phyloP scores from a whole-genome alignment of 2,888 invertebrate genomes.

The Tetranychus piercei region DNA sequence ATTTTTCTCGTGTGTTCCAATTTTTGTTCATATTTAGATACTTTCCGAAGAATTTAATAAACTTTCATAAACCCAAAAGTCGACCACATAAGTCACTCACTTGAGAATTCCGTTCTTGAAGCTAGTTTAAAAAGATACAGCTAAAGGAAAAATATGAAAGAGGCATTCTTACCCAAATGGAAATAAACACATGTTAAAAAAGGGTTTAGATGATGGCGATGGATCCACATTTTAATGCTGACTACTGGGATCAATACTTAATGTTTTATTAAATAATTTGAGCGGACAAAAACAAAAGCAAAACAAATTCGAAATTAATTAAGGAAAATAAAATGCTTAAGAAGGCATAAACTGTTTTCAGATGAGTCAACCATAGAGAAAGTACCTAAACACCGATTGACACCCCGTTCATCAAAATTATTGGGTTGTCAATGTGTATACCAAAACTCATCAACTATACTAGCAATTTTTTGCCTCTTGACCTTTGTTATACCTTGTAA shows the following conservation, averaged over 20 bases:
- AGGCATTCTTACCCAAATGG: too few relatives aligned
- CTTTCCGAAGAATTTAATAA: constrained; percentile 98
- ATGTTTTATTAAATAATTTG: neutral
- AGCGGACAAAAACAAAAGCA: neutral
- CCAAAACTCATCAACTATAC: neutral
- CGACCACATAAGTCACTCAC: constrained; percentile 99
- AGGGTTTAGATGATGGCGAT: too few relatives aligned
- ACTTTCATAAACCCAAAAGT: too few relatives aligned
- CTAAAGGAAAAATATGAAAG: neutral
- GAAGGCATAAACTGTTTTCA: neutral
- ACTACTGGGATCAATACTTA: neutral
- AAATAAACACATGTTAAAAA: too few relatives aligned
- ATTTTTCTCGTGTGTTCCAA: constrained; percentile 84
- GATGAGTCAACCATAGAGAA: neutral
- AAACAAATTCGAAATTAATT: too few relatives aligned
- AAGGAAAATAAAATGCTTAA: neutral
- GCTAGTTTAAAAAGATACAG: constrained; percentile 40
- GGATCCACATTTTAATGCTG: neutral
- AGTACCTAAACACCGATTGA: neutral
- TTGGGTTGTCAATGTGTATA: neutral
- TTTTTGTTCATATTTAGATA: constrained; percentile 93
- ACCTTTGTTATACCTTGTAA: neutral
- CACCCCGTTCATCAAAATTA: neutral
- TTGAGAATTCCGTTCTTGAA: constrained; percentile 94
- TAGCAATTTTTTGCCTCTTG: neutral